Percentiles rank a stretch among this genome's conserved stretches.
These are phyloP conservation scores for Lophius piscatorius DNA, from an alignment of 2,113 vertebrate genomes.

Conservation along the genomic window DNA sequence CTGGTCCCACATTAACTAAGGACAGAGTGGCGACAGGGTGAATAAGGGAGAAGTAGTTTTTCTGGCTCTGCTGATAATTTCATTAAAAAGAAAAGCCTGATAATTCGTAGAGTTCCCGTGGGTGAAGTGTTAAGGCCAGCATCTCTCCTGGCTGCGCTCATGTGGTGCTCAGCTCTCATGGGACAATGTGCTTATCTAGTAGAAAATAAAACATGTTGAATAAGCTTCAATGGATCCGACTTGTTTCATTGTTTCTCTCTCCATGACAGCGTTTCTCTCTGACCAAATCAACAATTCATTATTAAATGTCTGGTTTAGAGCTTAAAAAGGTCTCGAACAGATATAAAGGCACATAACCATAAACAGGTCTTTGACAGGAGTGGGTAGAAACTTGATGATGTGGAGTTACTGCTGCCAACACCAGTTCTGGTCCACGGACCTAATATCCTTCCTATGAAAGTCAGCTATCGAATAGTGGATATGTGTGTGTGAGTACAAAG, in stretches of 20 bases:
- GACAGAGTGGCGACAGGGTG: conserved; percentile 25
- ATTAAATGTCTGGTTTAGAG: conserved; percentile 14
- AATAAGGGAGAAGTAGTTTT: conserved; percentile 27
- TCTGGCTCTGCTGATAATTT: conserved; percentile 36
- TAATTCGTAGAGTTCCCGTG: conserved; percentile 26
- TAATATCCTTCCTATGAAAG: conserved; percentile 20
- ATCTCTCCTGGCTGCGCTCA: conserved; percentile 38
- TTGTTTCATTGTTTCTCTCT: conserved; percentile 16
- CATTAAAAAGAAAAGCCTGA: conserved; percentile 39
- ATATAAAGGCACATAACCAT: conserved; percentile 98
- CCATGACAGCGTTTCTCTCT: conserved; percentile 34
- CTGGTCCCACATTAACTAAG: conserved; percentile 64
- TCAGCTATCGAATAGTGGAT: conserved; percentile 44
- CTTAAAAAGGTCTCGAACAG: conserved; percentile 81
- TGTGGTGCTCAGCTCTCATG: conserved; percentile 25
- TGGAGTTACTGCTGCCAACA: conserved; percentile 34
- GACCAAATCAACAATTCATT: conserved; percentile 20
- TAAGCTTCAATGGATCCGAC: conserved; percentile 27
- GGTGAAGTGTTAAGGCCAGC: conserved; percentile 22
- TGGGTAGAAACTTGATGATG: conserved; percentile 28
- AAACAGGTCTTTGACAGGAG: conserved; percentile 87
- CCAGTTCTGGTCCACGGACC: conserved; percentile 42
- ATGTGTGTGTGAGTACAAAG: conserved; percentile 32
- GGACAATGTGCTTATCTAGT: conserved; percentile 67
- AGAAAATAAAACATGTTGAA: conserved; percentile 31